Base-by-base conservation (phyloP, 2,888 invertebrate genomes). In the Pristionchus fissidentatus region DNA sequence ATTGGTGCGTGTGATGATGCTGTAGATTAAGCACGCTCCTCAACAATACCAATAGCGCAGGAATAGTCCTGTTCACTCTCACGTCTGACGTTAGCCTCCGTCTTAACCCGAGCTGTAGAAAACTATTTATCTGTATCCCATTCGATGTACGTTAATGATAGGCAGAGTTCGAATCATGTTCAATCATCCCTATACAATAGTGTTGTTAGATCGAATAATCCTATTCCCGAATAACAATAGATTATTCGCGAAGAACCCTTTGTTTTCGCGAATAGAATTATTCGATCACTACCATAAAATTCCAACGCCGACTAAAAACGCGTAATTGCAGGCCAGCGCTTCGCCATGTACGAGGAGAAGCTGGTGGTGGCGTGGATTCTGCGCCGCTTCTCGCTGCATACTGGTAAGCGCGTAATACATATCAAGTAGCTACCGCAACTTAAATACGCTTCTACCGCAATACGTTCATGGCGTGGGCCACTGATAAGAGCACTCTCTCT, bases 311-410 rank as follows among this genome's bases (percentile, higher is more conserved):
- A 13, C 26, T 26, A 77, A 49, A 77, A 77, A n/a, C n/a, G n/a
- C n/a, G n/a, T 35, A 13, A 55, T 77, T 52, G 10, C 38, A 84
- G 85, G 85, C 32, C 85, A 85, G 70, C 84, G 79, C 5, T 85
- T 85, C 77, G 85, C 85, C 26, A 35, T 73, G 15, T 62, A 85
- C 84, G 85, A 85, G 38, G 83, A 85, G 66, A 85, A 85, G 43
- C 46, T 80, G 46, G 79, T 85, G 52, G 49, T 85, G n/a, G 55
- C 85, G 19, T 81, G 82, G 84, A 84, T 85, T 41, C 70, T 85
- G 22, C 80, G 84, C 4, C 57, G 77, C 15, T 85, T 84, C 80
- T 73, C 83, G 26, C n/a, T 83, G 7, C 83, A 83, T 29, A 55
- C 83, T 38, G 55, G 55, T 73, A 22, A 70, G 70, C 10, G 29